Conservation (phyloP, 2,888 invertebrate species). For the Abrostola tripartita region DNA sequence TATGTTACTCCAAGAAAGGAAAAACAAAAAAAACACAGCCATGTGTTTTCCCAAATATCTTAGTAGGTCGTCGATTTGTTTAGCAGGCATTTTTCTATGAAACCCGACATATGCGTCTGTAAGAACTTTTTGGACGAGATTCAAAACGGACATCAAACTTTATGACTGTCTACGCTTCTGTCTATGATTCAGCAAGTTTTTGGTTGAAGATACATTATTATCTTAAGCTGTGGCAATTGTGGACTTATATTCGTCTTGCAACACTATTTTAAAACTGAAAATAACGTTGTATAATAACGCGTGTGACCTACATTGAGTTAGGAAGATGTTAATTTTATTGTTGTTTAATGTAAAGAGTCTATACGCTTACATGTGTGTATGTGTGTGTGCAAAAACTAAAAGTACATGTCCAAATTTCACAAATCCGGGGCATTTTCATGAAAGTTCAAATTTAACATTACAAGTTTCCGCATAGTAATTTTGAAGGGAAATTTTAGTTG, state of each 20-base stretch:
- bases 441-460: constrained; percentile 52
- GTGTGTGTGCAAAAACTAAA: background rate
- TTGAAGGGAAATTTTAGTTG: constrained; percentile 47
- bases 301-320: no score
- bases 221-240: no score
- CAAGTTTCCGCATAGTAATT: constrained; percentile 48
- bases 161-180: constrained; percentile 21
- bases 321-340: no score
- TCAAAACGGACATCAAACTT: constrained; percentile 51
- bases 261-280: no score
- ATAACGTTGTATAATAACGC: no score
- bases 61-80: constrained; percentile 15
- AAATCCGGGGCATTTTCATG: constrained; percentile 32
- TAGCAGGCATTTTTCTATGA: constrained; percentile 28
- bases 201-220: background rate
- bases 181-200: constrained; percentile 36
- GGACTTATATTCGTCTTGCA: no score
- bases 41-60: constrained; percentile 10
- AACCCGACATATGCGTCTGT: constrained; percentile 40
- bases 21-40: background rate
- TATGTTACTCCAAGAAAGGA: background rate
- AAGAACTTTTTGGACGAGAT: constrained; percentile 50
- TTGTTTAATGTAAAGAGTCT: no score
- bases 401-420: constrained; percentile 21
- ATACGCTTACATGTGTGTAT: no score